Conservation (phyloP, 2,888 invertebrate genomes). For the Sussaba pulchella region DNA sequence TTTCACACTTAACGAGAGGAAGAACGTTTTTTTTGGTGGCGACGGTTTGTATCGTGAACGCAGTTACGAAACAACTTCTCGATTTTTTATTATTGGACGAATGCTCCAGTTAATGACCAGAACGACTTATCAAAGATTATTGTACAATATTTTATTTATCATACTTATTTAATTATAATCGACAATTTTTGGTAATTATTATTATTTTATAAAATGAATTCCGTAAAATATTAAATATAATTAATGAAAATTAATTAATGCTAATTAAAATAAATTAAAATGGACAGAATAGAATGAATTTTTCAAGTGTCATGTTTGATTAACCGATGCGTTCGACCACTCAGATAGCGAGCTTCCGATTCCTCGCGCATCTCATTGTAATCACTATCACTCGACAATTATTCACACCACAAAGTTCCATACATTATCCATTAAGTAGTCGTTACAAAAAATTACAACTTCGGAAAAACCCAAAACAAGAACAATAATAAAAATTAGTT, state of each 20-base stretch:
- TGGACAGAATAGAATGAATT: too few relatives aligned
- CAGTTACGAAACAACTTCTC: neutral
- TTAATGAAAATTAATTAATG: too few relatives aligned
- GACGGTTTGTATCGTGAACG: neutral
- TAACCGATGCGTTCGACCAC: neutral
- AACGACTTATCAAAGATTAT: neutral
- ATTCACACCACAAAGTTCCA: too few relatives aligned
- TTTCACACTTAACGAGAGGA: neutral
- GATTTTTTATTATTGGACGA: neutral
- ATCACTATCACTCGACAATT: too few relatives aligned
- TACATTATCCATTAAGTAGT: too few relatives aligned
- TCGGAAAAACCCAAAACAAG: too few relatives aligned
- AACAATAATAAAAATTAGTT: too few relatives aligned
- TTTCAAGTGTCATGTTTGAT: neutral
- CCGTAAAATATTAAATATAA: neutral
- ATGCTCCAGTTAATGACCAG: neutral
- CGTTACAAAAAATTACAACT: too few relatives aligned
- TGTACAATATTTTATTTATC: neutral
- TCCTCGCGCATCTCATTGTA: neutral
- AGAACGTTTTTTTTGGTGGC: slow-evolving; percentile 15
- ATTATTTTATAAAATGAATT: neutral
- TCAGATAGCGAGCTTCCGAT: neutral
- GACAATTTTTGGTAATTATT: too few relatives aligned
- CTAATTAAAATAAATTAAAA: too few relatives aligned
- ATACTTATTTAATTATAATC: neutral